These are phyloP conservation scores for Pterostichus madidus DNA, from an alignment of 2,888 invertebrate species.

Conservation along the genomic window DNA sequence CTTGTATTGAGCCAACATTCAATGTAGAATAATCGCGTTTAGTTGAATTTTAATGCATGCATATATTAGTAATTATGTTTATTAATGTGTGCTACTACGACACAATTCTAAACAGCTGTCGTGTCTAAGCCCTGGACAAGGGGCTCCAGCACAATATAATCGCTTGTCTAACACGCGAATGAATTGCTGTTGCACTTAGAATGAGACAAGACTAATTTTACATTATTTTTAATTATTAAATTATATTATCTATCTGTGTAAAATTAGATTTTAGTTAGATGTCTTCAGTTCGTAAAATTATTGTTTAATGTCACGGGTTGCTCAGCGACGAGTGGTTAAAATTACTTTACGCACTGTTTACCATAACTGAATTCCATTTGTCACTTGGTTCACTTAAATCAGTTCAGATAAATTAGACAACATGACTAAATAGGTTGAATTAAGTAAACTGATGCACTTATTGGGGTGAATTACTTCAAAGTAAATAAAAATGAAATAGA, in stretches of 20 bases:
- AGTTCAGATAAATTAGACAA: too few species aligned
- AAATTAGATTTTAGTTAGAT: not conserved
- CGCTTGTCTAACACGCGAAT: slow-evolving; percentile 8
- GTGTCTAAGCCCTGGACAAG: slow-evolving; percentile 28
- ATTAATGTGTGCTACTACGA: slow-evolving; percentile 36
- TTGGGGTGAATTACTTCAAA: too few species aligned
- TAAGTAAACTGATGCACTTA: too few species aligned
- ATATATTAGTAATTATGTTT: slow-evolving; percentile 66
- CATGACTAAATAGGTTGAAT: too few species aligned
- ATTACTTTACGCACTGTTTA: too few species aligned
- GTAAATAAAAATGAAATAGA: too few species aligned
- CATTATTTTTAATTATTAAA: not conserved
- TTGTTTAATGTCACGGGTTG: too few species aligned
- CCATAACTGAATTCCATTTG: too few species aligned
- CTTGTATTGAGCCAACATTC: slow-evolving; percentile 26
- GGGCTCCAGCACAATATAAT: slow-evolving; percentile 19
- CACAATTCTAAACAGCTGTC: slow-evolving; percentile 54
- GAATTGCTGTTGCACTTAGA: not conserved
- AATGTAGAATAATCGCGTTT: slow-evolving; percentile 43
- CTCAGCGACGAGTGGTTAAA: too few species aligned
- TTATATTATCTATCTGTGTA: not conserved
- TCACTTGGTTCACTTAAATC: too few species aligned
- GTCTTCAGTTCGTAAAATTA: too few species aligned
- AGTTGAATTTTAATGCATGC: slow-evolving; percentile 61
- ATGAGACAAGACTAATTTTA: not conserved